phyloP scores from a whole-genome alignment of 1,140 invertebrate species.

The Parasteatoda tepidariorum region DNA sequence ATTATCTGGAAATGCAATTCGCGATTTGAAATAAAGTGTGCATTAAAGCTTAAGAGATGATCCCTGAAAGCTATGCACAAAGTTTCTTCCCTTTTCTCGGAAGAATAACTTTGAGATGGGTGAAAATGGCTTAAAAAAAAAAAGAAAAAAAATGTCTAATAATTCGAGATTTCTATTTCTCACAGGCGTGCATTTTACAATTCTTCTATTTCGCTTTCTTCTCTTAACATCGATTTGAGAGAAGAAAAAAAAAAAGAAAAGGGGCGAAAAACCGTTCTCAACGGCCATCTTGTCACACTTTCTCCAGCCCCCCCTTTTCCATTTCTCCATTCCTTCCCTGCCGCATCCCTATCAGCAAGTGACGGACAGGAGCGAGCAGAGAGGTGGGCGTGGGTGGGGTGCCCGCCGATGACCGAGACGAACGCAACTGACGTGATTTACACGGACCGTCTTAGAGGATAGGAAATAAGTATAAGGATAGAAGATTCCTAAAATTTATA shows the following conservation, averaged over 20 bases:
- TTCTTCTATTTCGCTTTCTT: background rate
- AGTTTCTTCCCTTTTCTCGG: too few relatives aligned
- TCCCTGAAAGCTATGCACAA: too few relatives aligned
- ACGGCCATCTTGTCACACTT: conserved; percentile 50
- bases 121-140: too few relatives aligned
- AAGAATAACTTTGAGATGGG: too few relatives aligned
- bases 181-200: background rate
- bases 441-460: conserved; percentile 47
- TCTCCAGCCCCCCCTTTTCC: background rate
- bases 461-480: conserved; percentile 41
- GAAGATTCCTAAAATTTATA: conserved; percentile 32
- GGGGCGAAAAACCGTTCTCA: background rate
- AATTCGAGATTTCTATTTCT: background rate
- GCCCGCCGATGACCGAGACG: conserved; percentile 36
- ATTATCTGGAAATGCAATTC: too few relatives aligned
- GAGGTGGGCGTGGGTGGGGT: background rate
- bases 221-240: conserved; percentile 48
- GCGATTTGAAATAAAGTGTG: too few relatives aligned
- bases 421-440: conserved; percentile 46
- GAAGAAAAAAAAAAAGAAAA: background rate
- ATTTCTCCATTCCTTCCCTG: background rate
- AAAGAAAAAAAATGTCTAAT: too few relatives aligned
- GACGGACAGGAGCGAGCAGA: conserved; percentile 43
- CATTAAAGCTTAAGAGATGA: too few relatives aligned
- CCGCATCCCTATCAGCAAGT: conserved; percentile 1